Base-by-base conservation (phyloP, 2,113 vertebrate genomes). In the Gavia stellata region DNA sequence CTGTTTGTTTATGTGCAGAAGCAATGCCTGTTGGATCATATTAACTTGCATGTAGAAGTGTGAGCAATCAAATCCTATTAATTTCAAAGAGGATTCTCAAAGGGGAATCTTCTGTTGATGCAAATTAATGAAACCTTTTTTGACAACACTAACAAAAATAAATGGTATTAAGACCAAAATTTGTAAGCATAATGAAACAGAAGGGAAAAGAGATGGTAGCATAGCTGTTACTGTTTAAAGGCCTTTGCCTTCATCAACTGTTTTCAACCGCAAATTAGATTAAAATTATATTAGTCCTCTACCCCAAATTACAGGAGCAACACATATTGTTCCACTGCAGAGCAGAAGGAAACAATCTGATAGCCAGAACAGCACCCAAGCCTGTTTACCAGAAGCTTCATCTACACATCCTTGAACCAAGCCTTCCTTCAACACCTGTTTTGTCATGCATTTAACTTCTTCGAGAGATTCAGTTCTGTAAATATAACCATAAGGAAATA, bases 61-160 rank as follows among this genome's bases (percentile, higher is more conserved):
- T 65, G 36, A 96, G 72, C 62, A 87, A 95, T 94, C 87, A 86
- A 87, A 94, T 93, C 70, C 63, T 88, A 86, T 96, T 96, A 95
- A 92, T 97, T 97, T 97, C 77, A 97, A 78, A 95, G 84, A 78
- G 29, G 33, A 87, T 78, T 92, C 81, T 97, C 93, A 94, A 95
- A 94, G 62, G 45, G 15, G 42, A 81, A 34, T 89, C 36, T 93
- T 90, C 53, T 84, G 31, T 38, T 86, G 47, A 83, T 89, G 50
- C 12, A 93, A 96, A 92, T 92, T 96, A 94, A 89, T 93, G 59
- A 79, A 96, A 94, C 5, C 5, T 87, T 95, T 95, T 93, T 81
- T 95, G 84, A 96, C 68, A 96, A 94, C 34, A 70, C 25, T 67
- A 81, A 59, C n/a, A 86, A 93, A 96, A 91, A 53, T 73, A 88